These are phyloP conservation scores for Acanthornis magna DNA, from an alignment of 2,797 vertebrate species.

Conservation along the genomic window DNA sequence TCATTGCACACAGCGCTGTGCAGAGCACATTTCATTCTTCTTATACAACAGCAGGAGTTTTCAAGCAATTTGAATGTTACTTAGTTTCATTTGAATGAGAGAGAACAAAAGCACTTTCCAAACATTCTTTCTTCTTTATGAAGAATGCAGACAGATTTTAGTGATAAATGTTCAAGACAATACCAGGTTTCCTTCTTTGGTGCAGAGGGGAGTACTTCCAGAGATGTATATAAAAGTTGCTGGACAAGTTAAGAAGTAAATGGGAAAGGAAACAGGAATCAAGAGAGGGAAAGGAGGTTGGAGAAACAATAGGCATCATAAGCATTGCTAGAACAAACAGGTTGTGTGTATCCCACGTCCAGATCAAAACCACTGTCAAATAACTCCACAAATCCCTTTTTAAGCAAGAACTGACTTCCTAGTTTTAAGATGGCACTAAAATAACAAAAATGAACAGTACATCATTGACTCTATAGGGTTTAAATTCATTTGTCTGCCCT, in stretches of 20 bases:
- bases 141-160: not conserved
- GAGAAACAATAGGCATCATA: not conserved
- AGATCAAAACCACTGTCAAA: not conserved
- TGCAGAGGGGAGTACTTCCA: not conserved
- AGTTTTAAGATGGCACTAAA: not conserved
- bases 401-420: not conserved
- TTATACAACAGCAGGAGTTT: not conserved
- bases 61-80: not conserved
- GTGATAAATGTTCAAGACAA: not conserved
- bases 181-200: not conserved
- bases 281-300: fast-evolving
- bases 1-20: not conserved
- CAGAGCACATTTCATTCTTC: not conserved
- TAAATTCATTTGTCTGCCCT: not conserved
- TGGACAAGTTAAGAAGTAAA: not conserved
- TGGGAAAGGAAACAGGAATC: not conserved
- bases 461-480: not conserved
- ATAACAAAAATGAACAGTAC: not conserved
- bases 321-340: not conserved
- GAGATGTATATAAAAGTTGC: not conserved
- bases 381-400: not conserved
- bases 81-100: not conserved
- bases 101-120: not conserved
- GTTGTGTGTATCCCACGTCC: not conserved
- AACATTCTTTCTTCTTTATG: not conserved